Evolutionary conservation across 2,797 vertebrate genomes (phyloP).

Genomic region (Sylvilagus floridanus): DNA sequence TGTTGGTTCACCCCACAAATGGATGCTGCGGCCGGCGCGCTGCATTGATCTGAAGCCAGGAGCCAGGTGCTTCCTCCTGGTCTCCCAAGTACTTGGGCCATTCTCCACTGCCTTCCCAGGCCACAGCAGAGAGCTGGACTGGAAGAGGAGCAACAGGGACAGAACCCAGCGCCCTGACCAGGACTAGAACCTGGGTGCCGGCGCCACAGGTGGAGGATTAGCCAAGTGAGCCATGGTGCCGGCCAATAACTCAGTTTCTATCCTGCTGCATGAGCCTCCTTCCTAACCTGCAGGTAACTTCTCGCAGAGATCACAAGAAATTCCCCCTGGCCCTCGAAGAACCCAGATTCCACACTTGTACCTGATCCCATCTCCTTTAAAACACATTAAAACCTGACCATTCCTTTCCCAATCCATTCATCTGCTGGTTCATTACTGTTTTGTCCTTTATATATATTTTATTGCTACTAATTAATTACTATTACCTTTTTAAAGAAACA

Average conservation of each 20-base stretch:
- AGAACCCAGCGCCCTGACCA: no score
- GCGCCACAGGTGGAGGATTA: no score
- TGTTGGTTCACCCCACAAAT: no score
- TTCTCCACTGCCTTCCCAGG: no score
- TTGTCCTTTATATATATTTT: not conserved
- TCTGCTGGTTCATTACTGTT: not conserved
- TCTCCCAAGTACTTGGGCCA: no score
- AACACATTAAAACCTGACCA: not conserved
- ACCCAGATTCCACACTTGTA: not conserved
- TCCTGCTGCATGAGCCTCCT: not conserved
- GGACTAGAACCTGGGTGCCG: no score
- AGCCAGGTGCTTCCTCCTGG: no score
- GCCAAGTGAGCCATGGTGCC: no score
- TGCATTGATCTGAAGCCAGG: no score
- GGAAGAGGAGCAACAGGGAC: no score
- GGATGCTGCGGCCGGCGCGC: no score
- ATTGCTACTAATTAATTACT: not conserved
- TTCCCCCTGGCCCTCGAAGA: not conserved
- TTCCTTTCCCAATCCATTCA: not conserved
- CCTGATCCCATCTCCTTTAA: not conserved
- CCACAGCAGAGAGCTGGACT: no score
- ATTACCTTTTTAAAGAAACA: not conserved
- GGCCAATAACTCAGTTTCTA: not conserved
- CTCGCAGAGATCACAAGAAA: slow-evolving; percentile 1
- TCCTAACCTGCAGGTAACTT: not conserved